Evolutionary conservation across 1,140 invertebrate species (phyloP), one percentile per base, ranked within the genome.

Genomic region (Drosophila sp.): DNA sequence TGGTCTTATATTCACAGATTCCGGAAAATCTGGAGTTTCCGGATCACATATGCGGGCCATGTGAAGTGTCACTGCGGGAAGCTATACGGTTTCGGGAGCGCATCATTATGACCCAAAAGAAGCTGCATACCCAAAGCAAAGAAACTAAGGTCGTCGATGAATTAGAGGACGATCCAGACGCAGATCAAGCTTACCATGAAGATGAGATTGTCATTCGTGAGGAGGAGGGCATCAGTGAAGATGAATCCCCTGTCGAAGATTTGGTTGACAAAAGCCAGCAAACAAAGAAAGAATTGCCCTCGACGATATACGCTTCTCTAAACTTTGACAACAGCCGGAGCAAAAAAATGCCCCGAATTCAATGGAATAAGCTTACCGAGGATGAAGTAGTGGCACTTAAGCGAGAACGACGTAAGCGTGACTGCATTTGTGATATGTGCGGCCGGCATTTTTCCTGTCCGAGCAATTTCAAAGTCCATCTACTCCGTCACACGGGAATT

Each of bases 381-480:
- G 70, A 87, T 5, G 72, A 87, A 25, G 75, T 73, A 1, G 84
- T 83, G 30, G 67, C 67, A 0, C 44, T 87, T 2, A 87, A 80
- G 11, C 72, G 83, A 1, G 84, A 89, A 6, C 79, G 83, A 1
- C 84, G 83, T 1, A 80, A 63, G n/a, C 66, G 83, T 1, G 83
- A 87, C 23, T 87, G 83, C 29, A 87, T 87, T 6, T 87, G 83
- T 10, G 83, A 87, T 11, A 67, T 73, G 32, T 87, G 83, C n/a
- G 83, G 83, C 5, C 40, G 75, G 1, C 83, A 87, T 35, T 87
- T 87, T 11, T 70, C 76, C 40, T 87, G 83, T 11, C 83, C 79
- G 6, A 87, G 83, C 56, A 87, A 87, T 41, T 87, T 87, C 1
- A 87, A 89, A 25, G 69, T 87, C n/a, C 83, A 87, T 55, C 65